Conservation (phyloP, 2,888 invertebrate genomes). For the Lithosia quadra region DNA sequence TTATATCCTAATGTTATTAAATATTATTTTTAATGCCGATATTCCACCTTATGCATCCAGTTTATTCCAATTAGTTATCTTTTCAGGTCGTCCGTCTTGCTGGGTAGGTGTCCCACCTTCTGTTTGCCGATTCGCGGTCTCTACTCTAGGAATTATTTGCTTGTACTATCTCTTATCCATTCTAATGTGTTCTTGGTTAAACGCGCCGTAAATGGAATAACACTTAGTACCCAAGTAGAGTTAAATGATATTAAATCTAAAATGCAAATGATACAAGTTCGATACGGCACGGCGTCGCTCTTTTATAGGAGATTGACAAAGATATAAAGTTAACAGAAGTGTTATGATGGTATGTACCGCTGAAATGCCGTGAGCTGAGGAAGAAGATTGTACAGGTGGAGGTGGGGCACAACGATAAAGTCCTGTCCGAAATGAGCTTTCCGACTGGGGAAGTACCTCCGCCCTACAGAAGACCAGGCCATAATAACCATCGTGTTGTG, state of each 20-base stretch:
- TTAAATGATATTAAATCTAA: constrained; percentile 66
- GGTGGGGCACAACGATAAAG: no score
- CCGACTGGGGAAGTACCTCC: no score
- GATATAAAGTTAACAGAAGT: constrained; percentile 27
- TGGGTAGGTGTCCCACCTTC: no score
- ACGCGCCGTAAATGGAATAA: constrained; percentile 23
- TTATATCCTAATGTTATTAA: no score
- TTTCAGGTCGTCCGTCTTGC: no score
- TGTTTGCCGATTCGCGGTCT: background rate
- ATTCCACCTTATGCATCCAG: no score
- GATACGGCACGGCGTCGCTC: constrained; percentile 55
- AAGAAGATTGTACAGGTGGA: no score
- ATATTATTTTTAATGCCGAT: no score
- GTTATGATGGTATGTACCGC: background rate
- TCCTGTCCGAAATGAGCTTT: no score
- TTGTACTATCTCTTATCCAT: background rate
- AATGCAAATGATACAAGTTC: constrained; percentile 64
- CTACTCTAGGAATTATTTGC: background rate
- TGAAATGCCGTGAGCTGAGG: background rate
- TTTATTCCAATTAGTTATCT: no score
- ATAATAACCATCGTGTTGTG: no score
- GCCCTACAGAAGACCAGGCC: no score
- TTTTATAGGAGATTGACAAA: constrained; percentile 32
- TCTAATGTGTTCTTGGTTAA: background rate
- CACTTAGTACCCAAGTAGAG: constrained; percentile 35